These are phyloP conservation scores for Euzophera pinguis DNA, from an alignment of 2,888 invertebrate species.

Conservation along the genomic window DNA sequence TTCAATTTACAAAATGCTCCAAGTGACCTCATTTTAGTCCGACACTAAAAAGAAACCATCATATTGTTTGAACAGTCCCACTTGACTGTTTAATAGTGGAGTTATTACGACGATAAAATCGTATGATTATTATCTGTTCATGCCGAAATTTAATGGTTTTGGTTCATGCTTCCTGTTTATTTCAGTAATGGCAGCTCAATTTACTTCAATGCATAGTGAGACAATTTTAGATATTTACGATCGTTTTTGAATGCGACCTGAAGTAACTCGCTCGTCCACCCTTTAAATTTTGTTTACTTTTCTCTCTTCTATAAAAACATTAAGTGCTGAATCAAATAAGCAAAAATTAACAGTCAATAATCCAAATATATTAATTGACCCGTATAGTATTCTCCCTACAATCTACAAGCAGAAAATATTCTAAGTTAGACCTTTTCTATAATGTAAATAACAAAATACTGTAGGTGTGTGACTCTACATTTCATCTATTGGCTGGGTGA, in stretches of 20 bases:
- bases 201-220: no score
- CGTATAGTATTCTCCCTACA: no score
- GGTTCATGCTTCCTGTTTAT: constrained; percentile 5
- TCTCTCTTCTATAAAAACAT: no score
- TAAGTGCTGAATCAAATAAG: no score
- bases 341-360: no score
- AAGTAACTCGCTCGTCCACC: no score
- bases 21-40: background rate
- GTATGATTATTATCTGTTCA: background rate
- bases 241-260: no score
- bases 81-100: constrained; percentile 1
- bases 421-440: no score
- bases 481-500: constrained; percentile 37
- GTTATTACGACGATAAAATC: background rate
- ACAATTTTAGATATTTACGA: no score
- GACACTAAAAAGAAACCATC: constrained; percentile 2
- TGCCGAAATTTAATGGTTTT: background rate
- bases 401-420: no score
- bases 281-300: no score
- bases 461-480: constrained; percentile 21
- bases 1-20: background rate
- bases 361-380: no score
- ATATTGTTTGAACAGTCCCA: background rate
- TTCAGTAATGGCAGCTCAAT: constrained; percentile 20
- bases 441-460: background rate